Base-by-base conservation (phyloP, 2,888 invertebrate species). In the Amphiduros pacificus region DNA sequence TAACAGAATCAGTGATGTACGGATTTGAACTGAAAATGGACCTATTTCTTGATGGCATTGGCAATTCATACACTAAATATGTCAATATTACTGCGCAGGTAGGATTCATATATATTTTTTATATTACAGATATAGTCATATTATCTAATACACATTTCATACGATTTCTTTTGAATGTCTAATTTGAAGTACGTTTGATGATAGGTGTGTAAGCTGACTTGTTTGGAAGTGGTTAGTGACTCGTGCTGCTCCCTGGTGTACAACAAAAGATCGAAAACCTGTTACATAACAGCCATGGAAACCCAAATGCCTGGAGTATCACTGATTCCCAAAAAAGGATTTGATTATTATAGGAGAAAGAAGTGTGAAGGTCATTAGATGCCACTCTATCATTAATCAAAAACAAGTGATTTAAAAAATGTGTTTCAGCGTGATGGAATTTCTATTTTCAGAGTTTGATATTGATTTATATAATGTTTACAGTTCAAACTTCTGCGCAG, bases 221-320 rank as follows among this genome's bases (percentile, higher is more conserved):
- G 67, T 55, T 41, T 55, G 1, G 17, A 51, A n/a, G 56, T 65
- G 49, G 60, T 67, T 44, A 50, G 61, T 41, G 65, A 64, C 52
- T 67, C 67, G 20, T 67, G 67, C 62, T 67, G 67, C 52, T 63
- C 65, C 36, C 50, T 67, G 32, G 26, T 66, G n/a, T 67, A 63
- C 51, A 61, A 67, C 32, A 40, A 60, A 11, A 20, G 36, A 17
- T 26, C 11, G 28, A 41, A 51, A n/a, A 54, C 66, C 14, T 67
- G 67, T 32, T 54, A 55, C 41, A 61, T 67, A 51, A 67, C 67
- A 5, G 63, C 67, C n/a, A 57, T 67, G 48, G 65, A 63, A 20
- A 40, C 53, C 11, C 48, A 51, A 14, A 53, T 61, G 32, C 41
- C 44, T 14, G 62, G 63, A 17, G 63, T 67, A 14, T 29, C 22